Evolutionary conservation across 2,888 invertebrate species (phyloP), one percentile per base, ranked within the genome.

Genomic region (Sussaba pulchella): DNA sequence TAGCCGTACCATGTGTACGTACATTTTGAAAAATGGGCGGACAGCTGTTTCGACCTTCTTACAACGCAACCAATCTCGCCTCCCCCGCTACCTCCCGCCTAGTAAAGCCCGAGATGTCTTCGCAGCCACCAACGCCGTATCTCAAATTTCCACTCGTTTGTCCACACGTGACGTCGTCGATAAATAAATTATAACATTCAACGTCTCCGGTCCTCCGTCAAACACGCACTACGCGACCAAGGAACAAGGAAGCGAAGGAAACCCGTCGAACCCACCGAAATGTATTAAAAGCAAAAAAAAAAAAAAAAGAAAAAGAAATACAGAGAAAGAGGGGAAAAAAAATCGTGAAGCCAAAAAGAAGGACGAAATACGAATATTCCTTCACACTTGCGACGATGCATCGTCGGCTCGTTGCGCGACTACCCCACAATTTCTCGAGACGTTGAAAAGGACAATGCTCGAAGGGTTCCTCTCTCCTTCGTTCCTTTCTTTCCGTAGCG

Each of bases 381-480:
- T 47, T 36, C 14, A 69, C 63, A 47, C 19, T 63, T 17, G 12
- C 10, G n/a, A 31, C 31, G 4, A 31, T 5, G 6, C 31, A 31
- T 31, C 31, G 4, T 31, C 6, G 2, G 31, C 31, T 5, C 31
- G 31, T 19, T 47, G n/a, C 24, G 43, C 14, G n/a, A 41, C 41
- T 45, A 43, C 17, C n/a, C 39, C 59, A 57, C 31, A 70, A n/a
- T n/a, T n/a, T 64, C 59, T 64, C 12, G 63, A 57, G 43, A 64
- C 57, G 69, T 26, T 79, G 36, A 73, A 70, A 63, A 52, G 79
- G 63, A 84, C 82, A 83, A 83, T 82, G 59, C 52, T 47, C 31
- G 52, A 74, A 9, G 31, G 31, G 9, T 43, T 57, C 26, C 17
- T 50, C 64, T 76, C 78, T 84, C 78, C 73, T n/a, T n/a, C n/a